Evolutionary conservation across 2,888 invertebrate genomes (phyloP), one percentile per base, ranked within the genome.

Genomic region (Galerucella nymphaeae): DNA sequence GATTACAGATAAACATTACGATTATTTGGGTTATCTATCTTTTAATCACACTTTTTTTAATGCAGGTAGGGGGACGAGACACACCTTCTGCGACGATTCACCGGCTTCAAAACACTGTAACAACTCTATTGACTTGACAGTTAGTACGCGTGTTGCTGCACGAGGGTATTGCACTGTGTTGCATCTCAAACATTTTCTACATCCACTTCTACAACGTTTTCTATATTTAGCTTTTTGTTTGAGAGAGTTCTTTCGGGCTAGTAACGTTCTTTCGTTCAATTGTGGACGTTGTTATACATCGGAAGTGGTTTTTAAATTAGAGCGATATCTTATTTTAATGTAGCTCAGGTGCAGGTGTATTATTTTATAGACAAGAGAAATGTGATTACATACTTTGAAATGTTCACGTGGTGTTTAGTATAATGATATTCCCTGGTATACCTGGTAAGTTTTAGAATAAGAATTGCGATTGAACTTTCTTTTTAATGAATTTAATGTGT

Each of bases 1-100:
- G 50, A 68, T 68, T 68, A 68, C 14, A 62, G 61, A 68, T 58
- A 68, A 68, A 62, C 45, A 48, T 14, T 23, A 63, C 45, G 23
- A 63, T 63, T 42, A 63, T 20, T 20, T 45, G 45, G 48, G 20
- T 63, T 20, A 48, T 45, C 42, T 63, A 63, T 13, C 14, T 11
- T 63, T 63, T 42, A 41, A 38, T 62, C 13, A 42, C n/a, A 62
- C 4, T 18, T 38, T n/a, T 41, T 30, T 23, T 13, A 13, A 30
- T n/a, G n/a, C 58, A 58, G 58, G 58, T 23, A 30, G 58, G 58
- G 30, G 30, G 58, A 58, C 58, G 30, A 9, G 58, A 58, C 58
- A 58, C 58, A 58, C 58, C 58, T 58, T 58, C 58, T 20, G 58
- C 18, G n/a, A 53, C 53, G 18, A 18, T 53, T 18, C 53, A 53